Conservation (phyloP, 2,888 invertebrate species). For the Macrosoma leucophasiata region DNA sequence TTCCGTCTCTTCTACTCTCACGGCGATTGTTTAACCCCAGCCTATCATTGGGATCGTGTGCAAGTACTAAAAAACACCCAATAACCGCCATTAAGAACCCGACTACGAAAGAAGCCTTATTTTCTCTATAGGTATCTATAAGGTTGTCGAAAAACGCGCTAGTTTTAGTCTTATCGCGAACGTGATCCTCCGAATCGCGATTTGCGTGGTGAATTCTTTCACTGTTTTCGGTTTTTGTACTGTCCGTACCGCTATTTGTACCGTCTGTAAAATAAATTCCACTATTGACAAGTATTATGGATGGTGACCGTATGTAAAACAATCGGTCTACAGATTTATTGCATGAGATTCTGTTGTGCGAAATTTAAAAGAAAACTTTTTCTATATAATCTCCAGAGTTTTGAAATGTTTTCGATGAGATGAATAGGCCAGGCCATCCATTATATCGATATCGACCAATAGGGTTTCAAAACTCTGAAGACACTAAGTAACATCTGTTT, state of each 20-base stretch:
- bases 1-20: constrained; percentile 16
- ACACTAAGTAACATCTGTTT: no score
- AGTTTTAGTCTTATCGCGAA: constrained; percentile 32
- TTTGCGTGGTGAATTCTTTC: constrained; percentile 53
- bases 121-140: constrained; percentile 39
- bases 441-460: no score
- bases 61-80: constrained; percentile 20
- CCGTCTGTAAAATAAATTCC: constrained; percentile 62
- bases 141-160: constrained; percentile 53
- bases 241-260: constrained; percentile 42
- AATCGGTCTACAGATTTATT: no score
- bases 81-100: constrained; percentile 44
- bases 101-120: constrained; percentile 38
- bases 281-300: no score
- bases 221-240: constrained; percentile 30
- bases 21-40: constrained; percentile 27
- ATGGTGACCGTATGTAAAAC: no score
- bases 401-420: no score
- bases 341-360: no score
- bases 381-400: no score
- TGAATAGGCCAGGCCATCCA: no score
- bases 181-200: constrained; percentile 43
- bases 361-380: no score
- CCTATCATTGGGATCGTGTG: constrained; percentile 35
- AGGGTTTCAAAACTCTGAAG: no score